Conservation (phyloP, 92 coral and sea anemone species). For the Blastomussa wellsi region DNA sequence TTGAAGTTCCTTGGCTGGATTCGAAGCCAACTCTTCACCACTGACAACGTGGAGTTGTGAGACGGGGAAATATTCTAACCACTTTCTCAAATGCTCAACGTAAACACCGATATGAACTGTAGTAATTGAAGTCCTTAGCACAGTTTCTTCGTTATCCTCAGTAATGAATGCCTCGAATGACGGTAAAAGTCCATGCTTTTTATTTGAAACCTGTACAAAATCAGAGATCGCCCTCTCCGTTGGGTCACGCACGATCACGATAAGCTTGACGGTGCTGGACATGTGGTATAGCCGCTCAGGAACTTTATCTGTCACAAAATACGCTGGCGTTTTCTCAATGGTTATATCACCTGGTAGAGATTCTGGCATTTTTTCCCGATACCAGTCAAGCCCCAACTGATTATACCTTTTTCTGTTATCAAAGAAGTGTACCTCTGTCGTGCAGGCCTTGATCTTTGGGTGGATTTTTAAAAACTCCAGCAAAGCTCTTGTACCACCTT, state of each 20-base stretch:
- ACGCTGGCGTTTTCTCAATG: slow-evolving; percentile 86
- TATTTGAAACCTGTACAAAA: slow-evolving; percentile 54
- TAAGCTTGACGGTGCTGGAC: slow-evolving; percentile 64
- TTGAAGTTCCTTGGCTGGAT: slow-evolving; percentile 60
- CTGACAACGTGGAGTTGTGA: slow-evolving; percentile 69
- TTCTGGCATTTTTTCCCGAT: slow-evolving; percentile 71
- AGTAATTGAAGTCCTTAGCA: slow-evolving; percentile 32
- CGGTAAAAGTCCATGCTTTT: slow-evolving; percentile 16
- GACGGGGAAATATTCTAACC: slow-evolving; percentile 65
- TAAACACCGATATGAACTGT: slow-evolving; percentile 52
- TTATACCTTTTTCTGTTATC: slow-evolving; percentile 63
- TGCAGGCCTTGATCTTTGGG: slow-evolving; percentile 51
- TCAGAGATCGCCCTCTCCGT: slow-evolving; percentile 81
- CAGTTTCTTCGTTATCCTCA: slow-evolving; percentile 24
- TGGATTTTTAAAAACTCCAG: slow-evolving; percentile 59
- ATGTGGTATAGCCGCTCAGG: slow-evolving; percentile 66
- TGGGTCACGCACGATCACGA: slow-evolving; percentile 80
- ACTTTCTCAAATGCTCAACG: slow-evolving; percentile 52
- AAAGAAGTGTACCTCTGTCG: slow-evolving; percentile 72
- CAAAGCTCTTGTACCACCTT: slow-evolving; percentile 68
- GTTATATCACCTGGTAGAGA: slow-evolving; percentile 48
- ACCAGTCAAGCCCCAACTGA: slow-evolving; percentile 69
- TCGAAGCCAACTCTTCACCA: slow-evolving; percentile 49
- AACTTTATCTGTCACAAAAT: slow-evolving; percentile 75
- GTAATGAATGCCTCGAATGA: slow-evolving; percentile 60